A percentile compares a stretch with the other conserved stretches of the same genome.
Evolutionary conservation across 35 echinoderm and acorn worm genomes (phyloP).

Genomic region (Heliocidaris erythrogramma): DNA sequence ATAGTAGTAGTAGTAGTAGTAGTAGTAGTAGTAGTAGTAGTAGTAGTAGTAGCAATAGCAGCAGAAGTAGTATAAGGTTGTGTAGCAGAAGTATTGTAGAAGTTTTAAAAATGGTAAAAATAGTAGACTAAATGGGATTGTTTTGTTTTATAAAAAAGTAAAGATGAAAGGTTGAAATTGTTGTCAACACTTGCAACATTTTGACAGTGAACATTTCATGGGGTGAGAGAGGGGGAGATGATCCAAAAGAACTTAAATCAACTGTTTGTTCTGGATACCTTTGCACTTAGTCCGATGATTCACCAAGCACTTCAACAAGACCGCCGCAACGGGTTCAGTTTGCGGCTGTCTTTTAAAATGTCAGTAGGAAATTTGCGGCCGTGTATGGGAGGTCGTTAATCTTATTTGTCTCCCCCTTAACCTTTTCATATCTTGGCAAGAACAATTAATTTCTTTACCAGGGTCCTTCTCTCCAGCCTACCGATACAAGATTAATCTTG

Average conservation of each 20-base stretch:
- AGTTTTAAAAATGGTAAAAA: too few species aligned
- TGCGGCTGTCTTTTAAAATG: not conserved
- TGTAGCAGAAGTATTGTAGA: too few species aligned
- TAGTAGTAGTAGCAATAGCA: too few species aligned
- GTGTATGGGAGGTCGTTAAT: not conserved
- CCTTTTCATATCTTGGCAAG: constrained; percentile 9
- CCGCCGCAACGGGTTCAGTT: not conserved
- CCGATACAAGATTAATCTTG: not conserved
- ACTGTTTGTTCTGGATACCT: not conserved
- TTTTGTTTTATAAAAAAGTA: too few species aligned
- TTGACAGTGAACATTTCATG: not conserved
- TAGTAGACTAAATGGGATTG: too few species aligned
- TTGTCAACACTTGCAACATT: too few species aligned
- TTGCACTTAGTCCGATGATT: not conserved
- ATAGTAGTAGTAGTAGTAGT: too few species aligned
- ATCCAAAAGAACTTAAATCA: not conserved
- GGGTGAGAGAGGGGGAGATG: not conserved
- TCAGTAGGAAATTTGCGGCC: constrained; percentile 15
- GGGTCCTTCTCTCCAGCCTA: not conserved
- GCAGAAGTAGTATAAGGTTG: too few species aligned
- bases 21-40: too few species aligned
- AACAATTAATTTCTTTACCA: not conserved
- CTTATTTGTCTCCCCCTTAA: constrained; percentile 10
- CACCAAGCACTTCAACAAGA: not conserved
- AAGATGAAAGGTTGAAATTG: too few species aligned